Base-by-base conservation (phyloP, 2,888 invertebrate genomes). In the Ochropleura leucogaster region DNA sequence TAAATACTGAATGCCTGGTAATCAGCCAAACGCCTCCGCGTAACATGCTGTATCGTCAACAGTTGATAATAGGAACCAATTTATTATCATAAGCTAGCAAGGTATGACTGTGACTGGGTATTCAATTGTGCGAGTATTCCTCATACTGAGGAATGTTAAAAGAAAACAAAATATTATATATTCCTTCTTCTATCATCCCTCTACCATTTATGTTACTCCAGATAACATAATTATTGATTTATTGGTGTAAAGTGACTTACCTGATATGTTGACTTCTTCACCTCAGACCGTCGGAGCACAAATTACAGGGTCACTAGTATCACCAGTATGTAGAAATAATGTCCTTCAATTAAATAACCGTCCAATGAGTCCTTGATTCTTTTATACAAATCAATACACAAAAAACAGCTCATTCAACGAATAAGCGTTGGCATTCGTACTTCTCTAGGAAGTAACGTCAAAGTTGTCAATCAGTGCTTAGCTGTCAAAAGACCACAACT, bases 341-440 rank as follows among this genome's bases (percentile, higher is more conserved):
- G 70, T 82, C 79, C 71, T 78, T 80, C 74, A 78, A 82, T 69
- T 79, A 73, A 46, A 79, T 72, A 84, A 71, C 20, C 80, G 79
- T 80, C 62, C 71, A 83, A 84, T 82, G 71, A 57, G 85, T 79
- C 82, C 72, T 84, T 80, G 82, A 87, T 87, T 88, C 75, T 76
- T 78, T 60, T 76, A 74, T 7, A 84, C 80, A 86, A 79, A 91
- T 92, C 91, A 90, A 92, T 92, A 92, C 88, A 91, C 89, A 89
- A 90, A 90, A 86, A 90, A 89, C 87, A 89, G 89, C 82, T 86
- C 84, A 78, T 81, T 88, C 84, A 83, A 88, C 88, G 86, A 89
- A 79, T 72, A 83, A 87, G 79, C 87, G 86, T 85, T 85, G 85
- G 79, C 84, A 84, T 83, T 77, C 78, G 53, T 79, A 82, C 53